Base-by-base conservation (phyloP, 2,888 invertebrate genomes). In the Drosophila emarginata region DNA sequence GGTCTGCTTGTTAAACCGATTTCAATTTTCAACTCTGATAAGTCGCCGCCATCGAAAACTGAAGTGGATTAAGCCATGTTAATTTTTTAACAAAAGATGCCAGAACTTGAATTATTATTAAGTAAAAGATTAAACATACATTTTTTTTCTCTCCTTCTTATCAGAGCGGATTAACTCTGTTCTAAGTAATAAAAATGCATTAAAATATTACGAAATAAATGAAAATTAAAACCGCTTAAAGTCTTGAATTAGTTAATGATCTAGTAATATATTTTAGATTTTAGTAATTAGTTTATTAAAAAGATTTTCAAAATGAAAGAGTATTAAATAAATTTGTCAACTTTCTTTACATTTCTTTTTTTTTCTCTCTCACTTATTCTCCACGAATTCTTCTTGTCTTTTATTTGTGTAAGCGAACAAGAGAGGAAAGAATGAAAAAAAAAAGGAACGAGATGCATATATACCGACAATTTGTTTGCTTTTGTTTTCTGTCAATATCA, bases 401-500 rank as follows among this genome's bases (percentile, higher is more conserved):
- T 18, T 45, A 45, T 21, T 45, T 45, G 45, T 45, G 21, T 45
- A 45, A 21, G 15, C 15, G 40, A n/a, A 18, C 1, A 15, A 7
- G 9, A 18, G 40, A 40, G 9, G 45, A 45, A 45, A 18, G 18
- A 45, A 45, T 26, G 26, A n/a, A 14, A 4, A 4, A n/a, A 40
- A 15, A 14, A 3, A 40, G n/a, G n/a, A 14, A 40, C 14, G 23
- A 52, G 52, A 52, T 52, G 52, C 14, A 26, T 52, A 26, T 26
- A 26, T 26, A 52, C 52, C 80, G 72, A 78, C 84, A 84, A 87
- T 78, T 83, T 87, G 87, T 83, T 87, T 83, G 82, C 79, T 72
- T 82, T 83, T 84, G 81, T 87, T 83, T 84, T 83, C 87, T 78
- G 84, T 82, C 87, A 86, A 82, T 82, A 77, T 73, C 75, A 70